Evolutionary conservation across 2,113 vertebrate species (phyloP).

Genomic region (Nematolebias whitei): DNA sequence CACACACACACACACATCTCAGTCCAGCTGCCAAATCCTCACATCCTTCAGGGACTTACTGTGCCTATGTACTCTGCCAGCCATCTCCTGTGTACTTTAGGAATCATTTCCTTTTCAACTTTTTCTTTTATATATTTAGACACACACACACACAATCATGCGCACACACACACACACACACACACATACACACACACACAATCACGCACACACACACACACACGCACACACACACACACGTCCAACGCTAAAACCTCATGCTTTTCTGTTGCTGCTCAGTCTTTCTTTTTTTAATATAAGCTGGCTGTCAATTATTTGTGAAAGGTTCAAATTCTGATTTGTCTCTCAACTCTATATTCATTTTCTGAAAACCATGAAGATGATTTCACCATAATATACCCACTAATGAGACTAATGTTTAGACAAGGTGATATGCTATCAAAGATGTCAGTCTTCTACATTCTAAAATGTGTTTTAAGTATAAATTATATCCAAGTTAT

Average conservation of each 20-base stretch:
- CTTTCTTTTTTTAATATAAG: constrained; percentile 32
- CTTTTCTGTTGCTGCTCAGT: constrained; percentile 29
- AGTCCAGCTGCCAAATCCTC: constrained; percentile 72
- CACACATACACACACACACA: too few relatives aligned
- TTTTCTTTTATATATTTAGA: background rate
- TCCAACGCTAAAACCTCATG: constrained; percentile 24
- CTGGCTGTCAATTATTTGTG: background rate
- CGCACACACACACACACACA: too few relatives aligned
- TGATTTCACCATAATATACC: background rate
- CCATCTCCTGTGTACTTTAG: constrained; percentile 69
- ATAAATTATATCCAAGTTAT: background rate
- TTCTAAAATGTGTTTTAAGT: background rate
- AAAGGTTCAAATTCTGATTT: constrained; percentile 26
- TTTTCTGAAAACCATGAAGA: background rate
- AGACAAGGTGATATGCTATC: background rate
- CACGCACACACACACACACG: constrained; percentile 49
- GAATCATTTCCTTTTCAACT: constrained; percentile 74
- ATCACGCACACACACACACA: too few relatives aligned
- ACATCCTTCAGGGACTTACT: constrained; percentile 76
- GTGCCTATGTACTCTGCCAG: constrained; percentile 74
- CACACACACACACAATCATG: too few relatives aligned
- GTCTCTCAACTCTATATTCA: background rate
- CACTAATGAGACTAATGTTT: background rate
- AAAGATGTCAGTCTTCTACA: background rate
- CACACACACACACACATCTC: too few relatives aligned